Evolutionary conservation across 2,113 vertebrate species (phyloP), one percentile per base, ranked within the genome.

Genomic region (Cyprinodon brontotheroides): DNA sequence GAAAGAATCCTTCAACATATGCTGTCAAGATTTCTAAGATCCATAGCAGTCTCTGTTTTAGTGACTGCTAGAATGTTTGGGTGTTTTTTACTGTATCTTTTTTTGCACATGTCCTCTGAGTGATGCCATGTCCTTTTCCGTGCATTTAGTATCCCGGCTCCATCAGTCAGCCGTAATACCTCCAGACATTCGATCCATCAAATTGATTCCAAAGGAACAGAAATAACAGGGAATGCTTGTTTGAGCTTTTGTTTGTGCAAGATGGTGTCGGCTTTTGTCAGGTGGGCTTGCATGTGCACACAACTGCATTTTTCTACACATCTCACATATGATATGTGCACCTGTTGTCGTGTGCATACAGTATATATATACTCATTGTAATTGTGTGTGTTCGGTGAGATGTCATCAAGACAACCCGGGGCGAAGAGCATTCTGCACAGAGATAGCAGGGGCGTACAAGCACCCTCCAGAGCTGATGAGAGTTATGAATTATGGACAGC

Each of bases 111-210:
- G 68, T 72, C 68, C 81, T 70, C 61, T 68, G 80, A 81, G 80
- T 78, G 85, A 73, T 87, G 87, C 79, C 47, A 70, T 70, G 70
- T 73, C 70, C 81, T 81, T 63, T 79, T 79, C 78, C 77, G 66
- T 85, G 87, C 75, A 77, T 86, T 86, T 65, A 74, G 82, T 70
- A 74, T 86, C 82, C 75, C 48, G 78, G 40, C 61, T 83, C 86
- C 89, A 92, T 94, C 86, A 82, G 89, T 92, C 88, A 89, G 85
- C 86, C 43, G n/a, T 83, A 90, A 91, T 85, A 87, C 79, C 74
- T 75, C 63, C 63, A 84, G 86, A 92, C 92, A 91, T 92, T 84
- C 65, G 74, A 93, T 92, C 91, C 87, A 91, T 93, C 91, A 91
- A 78, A 89, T 83, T 91, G 90, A 92, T 89, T 85, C 80, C 76